phyloP scores from a whole-genome alignment of 2,888 invertebrate genomes.

The Podabrus alpinus region DNA sequence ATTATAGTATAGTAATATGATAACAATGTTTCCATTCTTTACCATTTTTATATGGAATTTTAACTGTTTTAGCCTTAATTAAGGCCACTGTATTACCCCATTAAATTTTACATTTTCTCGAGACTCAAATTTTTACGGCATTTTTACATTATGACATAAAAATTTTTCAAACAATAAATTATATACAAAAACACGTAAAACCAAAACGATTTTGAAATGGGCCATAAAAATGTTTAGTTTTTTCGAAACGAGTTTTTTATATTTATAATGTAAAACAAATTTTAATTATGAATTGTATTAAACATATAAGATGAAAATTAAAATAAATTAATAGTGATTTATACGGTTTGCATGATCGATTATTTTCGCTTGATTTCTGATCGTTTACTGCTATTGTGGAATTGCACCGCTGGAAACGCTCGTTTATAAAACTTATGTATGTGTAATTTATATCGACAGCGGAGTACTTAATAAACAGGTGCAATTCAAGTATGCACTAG shows the following conservation, averaged over 20 bases:
- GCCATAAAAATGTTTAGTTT: not conserved
- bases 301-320: not conserved
- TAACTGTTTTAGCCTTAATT: not conserved
- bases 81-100: not conserved
- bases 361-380: constrained; percentile 10
- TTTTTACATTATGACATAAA: not conserved
- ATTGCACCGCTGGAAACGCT: constrained; percentile 9
- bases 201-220: not conserved
- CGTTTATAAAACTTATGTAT: not conserved
- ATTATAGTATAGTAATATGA: too few species aligned
- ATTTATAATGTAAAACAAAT: not conserved
- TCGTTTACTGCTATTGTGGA: constrained; percentile 20
- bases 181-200: not conserved
- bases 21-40: not conserved
- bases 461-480: constrained; percentile 13
- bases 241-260: not conserved
- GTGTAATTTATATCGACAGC: constrained; percentile 13
- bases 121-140: not conserved
- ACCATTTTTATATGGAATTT: not conserved
- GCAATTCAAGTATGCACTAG: not conserved
- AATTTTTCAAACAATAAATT: not conserved
- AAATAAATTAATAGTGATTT: constrained; percentile 19
- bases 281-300: not conserved
- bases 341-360: constrained; percentile 9
- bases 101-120: not conserved